Evolutionary conservation across 2,888 invertebrate genomes (phyloP).

Genomic region (Lasius fuliginosus): DNA sequence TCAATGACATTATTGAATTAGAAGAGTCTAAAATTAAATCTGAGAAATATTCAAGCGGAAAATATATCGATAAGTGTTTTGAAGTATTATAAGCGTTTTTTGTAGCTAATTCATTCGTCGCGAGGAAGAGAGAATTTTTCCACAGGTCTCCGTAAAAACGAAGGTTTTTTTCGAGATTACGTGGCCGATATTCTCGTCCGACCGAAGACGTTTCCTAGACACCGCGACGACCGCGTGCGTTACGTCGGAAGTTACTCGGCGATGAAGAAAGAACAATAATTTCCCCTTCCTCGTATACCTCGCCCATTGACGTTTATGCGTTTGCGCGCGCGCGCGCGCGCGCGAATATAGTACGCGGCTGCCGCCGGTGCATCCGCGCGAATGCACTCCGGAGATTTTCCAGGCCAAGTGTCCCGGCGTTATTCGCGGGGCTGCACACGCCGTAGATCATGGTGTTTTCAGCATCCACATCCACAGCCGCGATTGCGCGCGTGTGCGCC

Average conservation of each 20-base stretch:
- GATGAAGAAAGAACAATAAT: conserved; percentile 38
- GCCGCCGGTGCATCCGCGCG: conserved; percentile 46
- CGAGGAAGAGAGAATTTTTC: conserved; percentile 4
- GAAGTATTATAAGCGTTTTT: conserved; percentile 24
- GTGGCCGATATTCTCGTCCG: conserved; percentile 34
- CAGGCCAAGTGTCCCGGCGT: conserved; percentile 67
- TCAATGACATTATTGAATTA: conserved; percentile 12
- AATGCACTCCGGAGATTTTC: conserved; percentile 69
- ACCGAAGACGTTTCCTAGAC: conserved; percentile 3
- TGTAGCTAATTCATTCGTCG: not conserved
- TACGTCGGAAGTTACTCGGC: conserved; percentile 41
- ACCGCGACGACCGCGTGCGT: not conserved
- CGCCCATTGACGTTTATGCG: conserved; percentile 38
- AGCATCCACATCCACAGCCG: conserved; percentile 49
- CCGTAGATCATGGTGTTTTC: conserved; percentile 74
- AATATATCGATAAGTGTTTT: not conserved
- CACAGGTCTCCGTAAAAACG: conserved; percentile 8
- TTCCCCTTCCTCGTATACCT: not conserved
- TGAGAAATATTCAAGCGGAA: not conserved
- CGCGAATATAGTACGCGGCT: conserved; percentile 32
- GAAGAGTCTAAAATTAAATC: not conserved
- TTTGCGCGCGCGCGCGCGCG: conserved; percentile 12
- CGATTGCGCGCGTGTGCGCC: conserved; percentile 3
- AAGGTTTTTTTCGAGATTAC: conserved; percentile 5
- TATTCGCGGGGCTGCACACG: conserved; percentile 66